These are phyloP conservation scores for Metalampra italica DNA, from an alignment of 2,888 invertebrate genomes.

Conservation along the genomic window DNA sequence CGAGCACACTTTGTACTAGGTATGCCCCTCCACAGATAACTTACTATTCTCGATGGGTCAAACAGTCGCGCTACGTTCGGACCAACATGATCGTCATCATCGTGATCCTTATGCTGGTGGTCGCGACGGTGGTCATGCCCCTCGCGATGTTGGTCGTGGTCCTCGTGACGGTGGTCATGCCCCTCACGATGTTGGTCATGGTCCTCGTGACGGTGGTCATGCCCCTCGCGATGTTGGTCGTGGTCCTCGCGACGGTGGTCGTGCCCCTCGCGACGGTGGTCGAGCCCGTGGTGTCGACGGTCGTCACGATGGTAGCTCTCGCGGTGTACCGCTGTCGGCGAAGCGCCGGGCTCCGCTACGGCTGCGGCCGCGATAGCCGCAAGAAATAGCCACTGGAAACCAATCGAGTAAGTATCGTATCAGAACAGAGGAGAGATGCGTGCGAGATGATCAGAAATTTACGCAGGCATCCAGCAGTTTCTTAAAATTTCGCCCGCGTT, in stretches of 20 bases:
- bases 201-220: neutral
- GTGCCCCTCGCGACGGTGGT: neutral
- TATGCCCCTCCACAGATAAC: no score
- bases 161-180: neutral
- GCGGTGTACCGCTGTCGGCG: conserved; percentile 6
- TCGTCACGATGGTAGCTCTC: neutral
- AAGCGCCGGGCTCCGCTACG: conserved; percentile 7
- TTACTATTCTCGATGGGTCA: neutral
- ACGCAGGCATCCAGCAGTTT: no score
- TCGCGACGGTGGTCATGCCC: neutral
- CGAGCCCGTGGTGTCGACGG: neutral
- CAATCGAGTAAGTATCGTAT: neutral
- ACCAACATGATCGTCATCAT: neutral
- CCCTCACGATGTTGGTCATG: neutral
- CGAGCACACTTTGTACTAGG: no score
- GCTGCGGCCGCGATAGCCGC: conserved; percentile 9
- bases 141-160: neutral
- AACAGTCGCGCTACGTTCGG: neutral
- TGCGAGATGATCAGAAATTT: neutral
- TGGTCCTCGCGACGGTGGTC: neutral
- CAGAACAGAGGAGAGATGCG: neutral
- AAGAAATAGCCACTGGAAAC: conserved; percentile 10
- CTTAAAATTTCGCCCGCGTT: no score
- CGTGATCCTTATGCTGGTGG: neutral
- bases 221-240: neutral